A percentile compares a stretch with the other conserved stretches of the same genome.
Conservation (phyloP, 92 coral and sea anemone genomes). For the Metridium senile region DNA sequence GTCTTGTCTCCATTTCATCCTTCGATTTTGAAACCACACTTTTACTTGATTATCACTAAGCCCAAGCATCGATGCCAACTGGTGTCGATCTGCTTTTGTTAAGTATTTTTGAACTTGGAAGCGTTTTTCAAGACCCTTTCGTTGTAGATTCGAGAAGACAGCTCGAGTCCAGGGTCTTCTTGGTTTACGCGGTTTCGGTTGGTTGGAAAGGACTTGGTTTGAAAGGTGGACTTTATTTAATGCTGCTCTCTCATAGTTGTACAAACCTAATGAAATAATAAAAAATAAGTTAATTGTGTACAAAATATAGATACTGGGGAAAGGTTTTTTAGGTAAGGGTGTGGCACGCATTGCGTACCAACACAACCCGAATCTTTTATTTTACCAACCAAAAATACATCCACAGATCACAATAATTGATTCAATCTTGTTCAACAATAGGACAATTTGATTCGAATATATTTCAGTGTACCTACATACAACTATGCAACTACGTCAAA, state of each 20-base stretch:
- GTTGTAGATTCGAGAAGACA: conserved; percentile 95
- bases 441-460: too few relatives aligned
- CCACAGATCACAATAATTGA: too few relatives aligned
- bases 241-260: conserved; percentile 30
- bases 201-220: conserved; percentile 71
- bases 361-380: too few relatives aligned
- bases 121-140: conserved; percentile 97
- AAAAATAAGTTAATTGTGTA: not conserved
- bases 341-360: too few relatives aligned
- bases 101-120: conserved; percentile 97
- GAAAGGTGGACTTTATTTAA: conserved; percentile 58
- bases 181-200: conserved; percentile 91
- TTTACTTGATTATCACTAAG: conserved; percentile 97
- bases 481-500: too few relatives aligned
- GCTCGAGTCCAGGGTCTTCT: conserved; percentile 99
- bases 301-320: not conserved
- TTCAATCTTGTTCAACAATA: too few relatives aligned
- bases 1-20: conserved; percentile 99
- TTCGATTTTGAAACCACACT: conserved; percentile 98
- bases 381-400: too few relatives aligned
- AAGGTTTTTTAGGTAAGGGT: not conserved
- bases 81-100: conserved; percentile 97
- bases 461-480: too few relatives aligned
- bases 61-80: conserved; percentile 95
- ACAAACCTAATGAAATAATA: conserved; percentile 7